phyloP scores from a whole-genome alignment of 2,888 invertebrate species.

The Zaprionus obscuricornis region DNA sequence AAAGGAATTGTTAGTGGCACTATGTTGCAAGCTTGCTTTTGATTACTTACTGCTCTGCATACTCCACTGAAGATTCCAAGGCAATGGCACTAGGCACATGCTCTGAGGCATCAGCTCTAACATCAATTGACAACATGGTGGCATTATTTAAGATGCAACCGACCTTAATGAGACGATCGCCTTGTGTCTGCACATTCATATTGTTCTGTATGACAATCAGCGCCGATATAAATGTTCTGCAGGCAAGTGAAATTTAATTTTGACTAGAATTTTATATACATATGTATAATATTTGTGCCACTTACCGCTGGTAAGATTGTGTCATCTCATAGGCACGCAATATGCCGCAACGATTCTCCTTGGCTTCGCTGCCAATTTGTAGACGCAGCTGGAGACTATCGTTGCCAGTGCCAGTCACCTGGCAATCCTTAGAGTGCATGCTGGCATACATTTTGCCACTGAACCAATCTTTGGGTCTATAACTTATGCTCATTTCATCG shows the following conservation, averaged over 20 bases:
- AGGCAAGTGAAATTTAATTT: slow-evolving; percentile 22
- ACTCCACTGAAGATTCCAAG: slow-evolving; percentile 85
- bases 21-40: neutral
- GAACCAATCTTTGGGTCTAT: slow-evolving; percentile 86
- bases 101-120: slow-evolving; percentile 51
- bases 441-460: slow-evolving; percentile 91
- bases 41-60: slow-evolving; percentile 84
- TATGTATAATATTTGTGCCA: too few species aligned
- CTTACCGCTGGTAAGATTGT: slow-evolving; percentile 77
- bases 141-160: slow-evolving; percentile 88
- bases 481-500: slow-evolving; percentile 88
- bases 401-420: slow-evolving; percentile 85
- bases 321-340: slow-evolving; percentile 82
- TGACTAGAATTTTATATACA: neutral
- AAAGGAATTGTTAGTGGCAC: neutral
- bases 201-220: slow-evolving; percentile 93
- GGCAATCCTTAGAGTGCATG: slow-evolving; percentile 90
- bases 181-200: slow-evolving; percentile 92
- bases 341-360: slow-evolving; percentile 82
- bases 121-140: slow-evolving; percentile 41
- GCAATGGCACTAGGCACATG: slow-evolving; percentile 84
- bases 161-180: slow-evolving; percentile 91
- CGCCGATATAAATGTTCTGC: slow-evolving; percentile 89
- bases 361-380: slow-evolving; percentile 81
- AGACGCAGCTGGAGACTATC: slow-evolving; percentile 75